Base-by-base conservation (phyloP, 1,140 invertebrate genomes). In the Dinoponera quadriceps region DNA sequence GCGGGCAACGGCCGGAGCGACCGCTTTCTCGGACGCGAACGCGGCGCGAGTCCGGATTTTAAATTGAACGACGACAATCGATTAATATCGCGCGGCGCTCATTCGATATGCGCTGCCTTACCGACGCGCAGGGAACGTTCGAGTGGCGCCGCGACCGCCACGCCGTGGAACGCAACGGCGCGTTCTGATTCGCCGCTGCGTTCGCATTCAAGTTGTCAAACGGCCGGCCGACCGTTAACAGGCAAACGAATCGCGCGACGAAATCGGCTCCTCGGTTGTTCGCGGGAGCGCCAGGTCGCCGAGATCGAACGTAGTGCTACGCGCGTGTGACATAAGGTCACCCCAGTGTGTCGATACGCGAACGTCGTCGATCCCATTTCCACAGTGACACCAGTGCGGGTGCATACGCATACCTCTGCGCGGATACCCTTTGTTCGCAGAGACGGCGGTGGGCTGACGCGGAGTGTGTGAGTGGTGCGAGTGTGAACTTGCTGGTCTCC, bases 191-290 rank as follows among this genome's bases (percentile, higher is more conserved):
- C 63, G 85, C 14, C 22, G 22, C 9, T 38, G 18, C n/a, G 49
- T 71, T 72, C 55, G 33, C 59, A 77, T 92, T 92, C 85, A 92
- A 92, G 90, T 91, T 91, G 83, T 91, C 82, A 91, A 92, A 92
- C 83, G 85, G 33, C 65, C 74, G 49, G 66, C 68, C 75, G 86
- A 80, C 91, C 91, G 91, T 92, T 92, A 90, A 84, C 73, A 82
- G 83, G 60, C 62, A 59, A 65, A 68, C 29, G 57, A 22, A 57
- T 38, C 49, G 44, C 9, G 14, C 13, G 7, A 48, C 51, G 65
- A 80, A 71, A 22, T 57, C 14, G 65, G 7, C 38, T 44, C 22
- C n/a, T 25, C 22, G 49, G 16, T 49, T 25, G 18, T 3, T 59
- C 22, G 38, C 4, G 7, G 14, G 51, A 59, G 13, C 20, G 5